phyloP scores from a whole-genome alignment of 2,797 vertebrate species.

The Sebastes steindachneri region DNA sequence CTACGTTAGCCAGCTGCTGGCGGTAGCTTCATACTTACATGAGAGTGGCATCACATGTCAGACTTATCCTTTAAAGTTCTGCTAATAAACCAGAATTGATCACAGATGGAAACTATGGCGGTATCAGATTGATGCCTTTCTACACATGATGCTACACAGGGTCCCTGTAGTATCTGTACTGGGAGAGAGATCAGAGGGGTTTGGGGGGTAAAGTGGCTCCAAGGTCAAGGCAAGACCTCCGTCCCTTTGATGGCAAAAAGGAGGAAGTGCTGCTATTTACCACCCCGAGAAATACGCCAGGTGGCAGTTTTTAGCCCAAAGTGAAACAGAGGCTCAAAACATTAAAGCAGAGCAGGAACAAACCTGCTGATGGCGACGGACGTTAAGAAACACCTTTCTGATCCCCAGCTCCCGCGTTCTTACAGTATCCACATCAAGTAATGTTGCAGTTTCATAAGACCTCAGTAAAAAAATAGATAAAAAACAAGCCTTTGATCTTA shows the following conservation, averaged over 20 bases:
- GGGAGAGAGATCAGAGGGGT: slow-evolving; percentile 31
- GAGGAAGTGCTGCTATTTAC: slow-evolving; percentile 54
- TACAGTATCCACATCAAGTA: not conserved
- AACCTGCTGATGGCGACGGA: slow-evolving; percentile 9
- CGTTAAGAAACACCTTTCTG: not conserved
- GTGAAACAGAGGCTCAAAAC: slow-evolving; percentile 31
- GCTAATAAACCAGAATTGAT: slow-evolving; percentile 14
- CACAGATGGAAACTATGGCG: not conserved
- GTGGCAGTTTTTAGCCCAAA: slow-evolving; percentile 42
- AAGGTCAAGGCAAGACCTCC: slow-evolving; percentile 63
- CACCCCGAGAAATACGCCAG: slow-evolving; percentile 38
- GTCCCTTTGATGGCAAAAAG: slow-evolving; percentile 48
- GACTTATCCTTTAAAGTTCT: not conserved
- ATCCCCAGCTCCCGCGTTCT: not conserved
- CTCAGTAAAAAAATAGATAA: slow-evolving; percentile 17
- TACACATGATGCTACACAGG: slow-evolving; percentile 20
- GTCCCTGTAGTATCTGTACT: slow-evolving; percentile 17
- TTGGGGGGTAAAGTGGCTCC: slow-evolving; percentile 33
- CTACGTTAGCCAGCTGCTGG: not conserved
- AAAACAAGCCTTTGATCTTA: slow-evolving; percentile 51
- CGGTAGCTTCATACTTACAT: not conserved
- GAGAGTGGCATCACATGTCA: not conserved
- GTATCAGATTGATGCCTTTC: slow-evolving; percentile 9
- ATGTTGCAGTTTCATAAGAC: slow-evolving; percentile 16
- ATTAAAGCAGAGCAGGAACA: slow-evolving; percentile 21